Percentiles rank a stretch among this genome's conserved stretches.
phyloP scores from a whole-genome alignment of 2,113 vertebrate species.

The Uria lomvia region DNA sequence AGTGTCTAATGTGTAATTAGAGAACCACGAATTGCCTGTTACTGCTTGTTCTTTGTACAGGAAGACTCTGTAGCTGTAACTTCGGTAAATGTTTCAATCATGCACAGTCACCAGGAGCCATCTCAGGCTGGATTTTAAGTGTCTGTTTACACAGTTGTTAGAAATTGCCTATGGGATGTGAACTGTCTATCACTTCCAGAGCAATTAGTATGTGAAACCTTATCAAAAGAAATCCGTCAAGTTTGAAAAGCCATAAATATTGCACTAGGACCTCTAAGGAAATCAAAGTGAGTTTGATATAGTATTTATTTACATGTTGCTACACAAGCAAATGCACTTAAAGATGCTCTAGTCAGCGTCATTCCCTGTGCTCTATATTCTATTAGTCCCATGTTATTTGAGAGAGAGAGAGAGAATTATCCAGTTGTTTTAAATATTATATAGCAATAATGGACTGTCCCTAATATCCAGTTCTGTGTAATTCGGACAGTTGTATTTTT shows the following conservation, averaged over 20 bases:
- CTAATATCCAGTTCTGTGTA: accelerated
- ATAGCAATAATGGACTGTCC: not conserved
- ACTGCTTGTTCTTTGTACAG: not conserved
- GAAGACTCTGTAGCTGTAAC: not conserved
- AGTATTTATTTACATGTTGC: conserved; percentile 24
- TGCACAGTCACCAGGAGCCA: not conserved
- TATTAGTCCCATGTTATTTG: not conserved
- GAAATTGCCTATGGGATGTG: conserved; percentile 65
- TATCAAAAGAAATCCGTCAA: conserved; percentile 68
- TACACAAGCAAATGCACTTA: not conserved
- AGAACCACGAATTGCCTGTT: not conserved
- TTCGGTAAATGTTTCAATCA: not conserved
- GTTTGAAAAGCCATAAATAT: conserved; percentile 68
- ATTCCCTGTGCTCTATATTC: not conserved
- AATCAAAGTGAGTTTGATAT: conserved; percentile 43
- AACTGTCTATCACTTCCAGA: conserved; percentile 69
- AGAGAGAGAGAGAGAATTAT: not conserved
- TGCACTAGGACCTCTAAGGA: conserved; percentile 52
- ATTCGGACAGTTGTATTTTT: not conserved
- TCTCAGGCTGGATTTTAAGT: conserved; percentile 29
- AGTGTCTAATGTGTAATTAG: not conserved
- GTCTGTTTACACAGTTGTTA: conserved; percentile 53
- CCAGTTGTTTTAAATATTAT: not conserved
- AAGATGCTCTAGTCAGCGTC: not conserved
- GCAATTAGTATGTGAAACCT: conserved; percentile 70